These are phyloP conservation scores for Physella acuta DNA, from an alignment of 1,140 invertebrate genomes.

Conservation along the genomic window DNA sequence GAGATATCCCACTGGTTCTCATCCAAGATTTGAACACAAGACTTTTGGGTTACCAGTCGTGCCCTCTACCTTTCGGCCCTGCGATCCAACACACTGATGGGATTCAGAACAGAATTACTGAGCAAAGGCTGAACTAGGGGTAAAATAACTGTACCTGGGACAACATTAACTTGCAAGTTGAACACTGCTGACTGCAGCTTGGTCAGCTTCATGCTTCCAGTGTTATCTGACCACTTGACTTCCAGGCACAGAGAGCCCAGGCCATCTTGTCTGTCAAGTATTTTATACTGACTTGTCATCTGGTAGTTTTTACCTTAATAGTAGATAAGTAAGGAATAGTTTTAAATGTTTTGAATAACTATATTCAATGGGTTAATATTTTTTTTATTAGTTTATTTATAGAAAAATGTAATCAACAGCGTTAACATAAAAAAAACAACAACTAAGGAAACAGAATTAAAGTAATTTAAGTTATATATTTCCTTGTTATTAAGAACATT, in stretches of 20 bases:
- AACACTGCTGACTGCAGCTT: background rate
- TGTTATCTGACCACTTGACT: background rate
- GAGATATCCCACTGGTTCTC: no score
- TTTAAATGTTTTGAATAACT: background rate
- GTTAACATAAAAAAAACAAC: background rate
- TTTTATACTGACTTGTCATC: background rate
- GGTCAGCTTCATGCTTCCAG: background rate
- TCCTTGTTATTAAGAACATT: background rate
- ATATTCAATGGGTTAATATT: background rate
- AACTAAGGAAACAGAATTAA: background rate
- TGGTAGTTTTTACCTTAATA: background rate
- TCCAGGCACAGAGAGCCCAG: background rate
- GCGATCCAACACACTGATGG: no score
- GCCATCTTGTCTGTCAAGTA: background rate
- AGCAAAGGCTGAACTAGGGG: no score
- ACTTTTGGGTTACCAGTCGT: no score
- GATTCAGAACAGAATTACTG: no score
- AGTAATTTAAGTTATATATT: background rate
- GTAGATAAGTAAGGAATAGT: background rate
- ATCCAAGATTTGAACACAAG: no score
- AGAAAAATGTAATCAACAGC: background rate
- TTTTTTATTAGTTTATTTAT: background rate
- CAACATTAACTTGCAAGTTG: slow-evolving; percentile 1
- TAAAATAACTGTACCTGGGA: slow-evolving; percentile 1
- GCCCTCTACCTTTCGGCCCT: no score